Evolutionary conservation across 2,113 vertebrate genomes (phyloP).

Genomic region (Engraulis encrasicolus): DNA sequence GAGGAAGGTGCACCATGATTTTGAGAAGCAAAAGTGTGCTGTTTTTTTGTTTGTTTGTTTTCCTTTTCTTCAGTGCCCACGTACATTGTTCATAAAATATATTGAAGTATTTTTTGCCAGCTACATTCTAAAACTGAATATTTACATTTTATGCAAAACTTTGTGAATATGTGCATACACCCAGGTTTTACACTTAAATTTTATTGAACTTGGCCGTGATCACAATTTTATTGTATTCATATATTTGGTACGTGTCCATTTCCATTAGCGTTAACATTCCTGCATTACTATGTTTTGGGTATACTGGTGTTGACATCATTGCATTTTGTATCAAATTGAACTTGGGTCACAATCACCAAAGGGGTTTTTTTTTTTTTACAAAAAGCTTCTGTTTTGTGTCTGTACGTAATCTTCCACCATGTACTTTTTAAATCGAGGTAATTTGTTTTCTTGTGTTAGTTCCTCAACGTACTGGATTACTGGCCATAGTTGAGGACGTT

Average conservation of each 20-base stretch:
- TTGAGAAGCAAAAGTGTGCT: background rate
- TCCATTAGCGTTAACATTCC: background rate
- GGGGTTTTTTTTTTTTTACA: too few relatives aligned
- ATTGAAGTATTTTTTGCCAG: background rate
- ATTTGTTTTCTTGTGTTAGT: background rate
- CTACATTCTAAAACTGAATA: background rate
- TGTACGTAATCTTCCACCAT: background rate
- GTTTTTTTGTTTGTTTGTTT: background rate
- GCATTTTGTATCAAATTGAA: background rate
- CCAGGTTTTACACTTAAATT: background rate
- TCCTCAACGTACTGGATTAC: background rate
- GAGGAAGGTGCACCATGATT: background rate
- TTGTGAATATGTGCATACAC: conserved; percentile 13
- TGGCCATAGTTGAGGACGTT: background rate
- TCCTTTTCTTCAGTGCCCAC: too few relatives aligned
- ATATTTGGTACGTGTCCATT: background rate
- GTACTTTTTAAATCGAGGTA: background rate
- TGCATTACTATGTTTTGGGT: background rate
- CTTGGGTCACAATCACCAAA: background rate
- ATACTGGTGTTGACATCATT: too few relatives aligned
- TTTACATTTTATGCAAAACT: background rate
- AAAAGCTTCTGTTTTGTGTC: background rate
- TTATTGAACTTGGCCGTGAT: background rate
- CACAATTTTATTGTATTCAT: background rate
- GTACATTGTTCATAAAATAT: too few relatives aligned